phyloP scores from a whole-genome alignment of 2,113 vertebrate species.

The Ploceus nigricollis region DNA sequence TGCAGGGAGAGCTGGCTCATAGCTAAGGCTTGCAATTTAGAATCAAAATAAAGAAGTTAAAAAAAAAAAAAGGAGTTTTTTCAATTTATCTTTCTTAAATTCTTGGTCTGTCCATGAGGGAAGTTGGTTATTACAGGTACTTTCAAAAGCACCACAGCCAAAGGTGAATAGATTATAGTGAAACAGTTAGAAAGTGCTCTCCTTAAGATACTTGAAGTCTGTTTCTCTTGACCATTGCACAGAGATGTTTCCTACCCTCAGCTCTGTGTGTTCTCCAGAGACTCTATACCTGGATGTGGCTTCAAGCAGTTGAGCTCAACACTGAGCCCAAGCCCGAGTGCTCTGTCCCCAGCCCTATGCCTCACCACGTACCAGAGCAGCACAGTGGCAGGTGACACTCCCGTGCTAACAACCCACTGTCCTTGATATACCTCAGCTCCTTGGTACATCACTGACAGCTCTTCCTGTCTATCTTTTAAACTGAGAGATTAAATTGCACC shows the following conservation, averaged over 20 bases:
- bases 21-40: neutral
- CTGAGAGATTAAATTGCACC: neutral
- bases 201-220: neutral
- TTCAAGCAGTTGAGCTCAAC: neutral
- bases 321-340: neutral
- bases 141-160: neutral
- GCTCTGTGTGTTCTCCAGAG: neutral
- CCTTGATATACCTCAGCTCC: neutral
- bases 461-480: neutral
- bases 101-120: neutral
- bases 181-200: neutral
- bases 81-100: neutral
- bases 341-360: neutral
- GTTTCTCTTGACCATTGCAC: neutral
- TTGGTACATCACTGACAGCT: neutral
- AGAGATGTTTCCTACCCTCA: neutral
- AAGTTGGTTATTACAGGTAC: neutral
- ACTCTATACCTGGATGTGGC: neutral
- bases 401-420: rapidly evolving
- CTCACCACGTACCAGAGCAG: rapidly evolving
- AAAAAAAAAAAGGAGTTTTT: neutral
- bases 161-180: neutral
- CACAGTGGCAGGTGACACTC: neutral
- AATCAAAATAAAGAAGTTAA: neutral
- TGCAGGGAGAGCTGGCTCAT: neutral